Percentiles rank a stretch among this genome's conserved stretches.
Evolutionary conservation across 2,113 vertebrate genomes (phyloP).

Genomic region (Semnornis frantzii): DNA sequence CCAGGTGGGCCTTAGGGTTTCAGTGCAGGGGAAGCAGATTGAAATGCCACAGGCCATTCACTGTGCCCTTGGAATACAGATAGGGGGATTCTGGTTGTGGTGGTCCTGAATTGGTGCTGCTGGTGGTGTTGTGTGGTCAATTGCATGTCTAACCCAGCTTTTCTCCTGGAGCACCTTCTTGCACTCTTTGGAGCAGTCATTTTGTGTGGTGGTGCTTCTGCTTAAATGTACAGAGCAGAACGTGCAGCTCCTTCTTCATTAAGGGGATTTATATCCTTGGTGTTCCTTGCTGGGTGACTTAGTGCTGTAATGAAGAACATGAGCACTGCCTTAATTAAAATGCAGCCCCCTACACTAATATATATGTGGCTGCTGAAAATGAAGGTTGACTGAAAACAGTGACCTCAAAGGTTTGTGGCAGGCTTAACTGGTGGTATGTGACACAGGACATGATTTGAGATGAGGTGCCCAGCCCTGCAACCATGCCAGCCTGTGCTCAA

Average conservation of each 20-base stretch:
- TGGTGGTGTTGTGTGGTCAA: background rate
- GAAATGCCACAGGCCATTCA: background rate
- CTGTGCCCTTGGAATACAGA: background rate
- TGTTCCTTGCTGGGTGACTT: conserved; percentile 37
- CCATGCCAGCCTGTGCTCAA: accelerated
- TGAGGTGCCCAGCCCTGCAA: background rate
- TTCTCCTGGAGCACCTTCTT: background rate
- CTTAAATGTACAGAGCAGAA: background rate
- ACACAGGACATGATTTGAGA: background rate
- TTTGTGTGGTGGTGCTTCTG: background rate
- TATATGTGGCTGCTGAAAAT: conserved; percentile 18
- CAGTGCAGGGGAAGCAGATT: accelerated
- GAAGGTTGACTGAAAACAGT: background rate
- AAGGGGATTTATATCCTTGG: background rate
- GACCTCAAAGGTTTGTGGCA: background rate
- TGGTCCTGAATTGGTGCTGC: background rate
- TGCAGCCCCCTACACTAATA: background rate
- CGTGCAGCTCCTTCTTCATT: background rate
- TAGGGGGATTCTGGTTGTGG: accelerated
- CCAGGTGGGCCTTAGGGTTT: accelerated
- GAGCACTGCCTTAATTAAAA: conserved; percentile 30
- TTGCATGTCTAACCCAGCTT: background rate
- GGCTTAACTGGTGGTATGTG: background rate
- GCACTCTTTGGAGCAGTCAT: background rate
- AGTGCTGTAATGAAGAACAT: conserved; percentile 23